Conservation (phyloP, 2,113 vertebrate genomes). For the Tupaia tana region DNA sequence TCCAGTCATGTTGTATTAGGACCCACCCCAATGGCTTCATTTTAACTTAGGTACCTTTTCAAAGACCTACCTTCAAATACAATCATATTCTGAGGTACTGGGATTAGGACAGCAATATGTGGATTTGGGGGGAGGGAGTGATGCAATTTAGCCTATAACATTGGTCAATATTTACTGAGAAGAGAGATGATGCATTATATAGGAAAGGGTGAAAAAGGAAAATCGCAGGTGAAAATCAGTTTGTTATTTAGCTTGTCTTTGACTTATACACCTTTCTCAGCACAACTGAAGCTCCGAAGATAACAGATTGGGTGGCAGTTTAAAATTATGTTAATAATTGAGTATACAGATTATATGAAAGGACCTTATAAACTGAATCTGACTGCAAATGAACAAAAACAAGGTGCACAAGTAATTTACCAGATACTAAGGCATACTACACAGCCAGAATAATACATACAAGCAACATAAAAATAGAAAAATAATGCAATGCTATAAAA, state of each 20-base stretch:
- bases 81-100: not conserved
- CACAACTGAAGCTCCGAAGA: not conserved
- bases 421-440: not conserved
- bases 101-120: not conserved
- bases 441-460: not conserved
- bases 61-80: not conserved
- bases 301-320: conserved; percentile 4
- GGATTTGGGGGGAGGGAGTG: not conserved
- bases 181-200: not conserved
- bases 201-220: not conserved
- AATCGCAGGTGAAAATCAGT: not conserved
- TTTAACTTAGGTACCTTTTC: conserved; percentile 22
- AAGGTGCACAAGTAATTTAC: not conserved
- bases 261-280: not conserved
- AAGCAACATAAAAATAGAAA: not conserved
- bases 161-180: not conserved
- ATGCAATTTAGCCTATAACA: not conserved
- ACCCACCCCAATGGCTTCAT: not conserved
- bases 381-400: not conserved
- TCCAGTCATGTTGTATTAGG: not conserved
- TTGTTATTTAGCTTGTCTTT: not conserved
- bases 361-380: conserved; percentile 17
- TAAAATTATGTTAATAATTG: conserved; percentile 6
- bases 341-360: not conserved
- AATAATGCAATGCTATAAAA: not conserved